Evolutionary conservation across 2,797 vertebrate species (phyloP).

Genomic region (Alosa sapidissima): DNA sequence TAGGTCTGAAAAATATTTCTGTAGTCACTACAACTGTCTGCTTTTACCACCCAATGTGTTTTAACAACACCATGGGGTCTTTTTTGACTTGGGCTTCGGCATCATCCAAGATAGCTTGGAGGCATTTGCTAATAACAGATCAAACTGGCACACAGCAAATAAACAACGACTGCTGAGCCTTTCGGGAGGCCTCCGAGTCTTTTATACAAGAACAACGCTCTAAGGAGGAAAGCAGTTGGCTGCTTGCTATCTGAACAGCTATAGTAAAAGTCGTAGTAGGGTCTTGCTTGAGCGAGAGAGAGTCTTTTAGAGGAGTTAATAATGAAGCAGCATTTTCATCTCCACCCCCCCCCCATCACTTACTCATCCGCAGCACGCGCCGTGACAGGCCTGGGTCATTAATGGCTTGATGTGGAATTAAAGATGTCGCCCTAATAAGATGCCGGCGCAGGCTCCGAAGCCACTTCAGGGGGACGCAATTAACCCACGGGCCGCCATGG

Average conservation of each 20-base stretch:
- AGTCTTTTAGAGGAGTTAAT: conserved; percentile 29
- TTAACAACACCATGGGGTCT: background rate
- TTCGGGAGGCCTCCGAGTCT: too few species aligned
- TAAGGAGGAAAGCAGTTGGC: too few species aligned
- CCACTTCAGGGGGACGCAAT: conserved; percentile 35
- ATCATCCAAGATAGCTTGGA: too few species aligned
- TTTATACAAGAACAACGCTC: too few species aligned
- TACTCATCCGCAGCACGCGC: conserved; percentile 36
- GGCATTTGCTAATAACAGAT: too few species aligned
- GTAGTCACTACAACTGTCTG: background rate
- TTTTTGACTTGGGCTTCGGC: background rate
- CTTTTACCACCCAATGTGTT: background rate
- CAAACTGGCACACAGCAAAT: too few species aligned
- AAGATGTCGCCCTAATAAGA: conserved; percentile 40
- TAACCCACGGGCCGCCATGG: conserved; percentile 29
- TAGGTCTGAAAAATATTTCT: background rate
- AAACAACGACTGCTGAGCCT: too few species aligned
- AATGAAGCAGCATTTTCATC: conserved; percentile 33
- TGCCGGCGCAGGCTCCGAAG: conserved; percentile 6
- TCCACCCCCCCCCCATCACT: conserved; percentile 26
- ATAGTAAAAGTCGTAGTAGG: background rate
- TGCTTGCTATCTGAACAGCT: too few species aligned
- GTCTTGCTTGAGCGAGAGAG: background rate
- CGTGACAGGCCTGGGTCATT: conserved; percentile 40
- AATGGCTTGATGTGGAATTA: conserved; percentile 46